phyloP scores from a whole-genome alignment of 2,797 vertebrate species.

The Aphelocoma californica region DNA sequence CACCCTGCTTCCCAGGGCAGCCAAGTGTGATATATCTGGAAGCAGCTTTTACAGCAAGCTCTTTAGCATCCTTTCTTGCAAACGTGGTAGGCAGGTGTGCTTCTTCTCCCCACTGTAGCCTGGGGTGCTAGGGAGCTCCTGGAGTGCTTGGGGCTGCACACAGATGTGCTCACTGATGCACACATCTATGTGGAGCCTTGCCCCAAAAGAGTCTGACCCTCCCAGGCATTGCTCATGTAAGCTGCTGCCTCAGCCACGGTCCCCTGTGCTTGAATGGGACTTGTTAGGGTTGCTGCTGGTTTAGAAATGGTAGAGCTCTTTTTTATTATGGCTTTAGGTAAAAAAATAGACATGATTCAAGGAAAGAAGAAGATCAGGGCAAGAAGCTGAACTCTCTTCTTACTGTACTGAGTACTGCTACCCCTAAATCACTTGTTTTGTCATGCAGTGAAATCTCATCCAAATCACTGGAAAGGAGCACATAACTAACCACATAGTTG shows the following conservation, averaged over 20 bases:
- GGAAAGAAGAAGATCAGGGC: background rate
- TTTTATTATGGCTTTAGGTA: background rate
- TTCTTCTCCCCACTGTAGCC: background rate
- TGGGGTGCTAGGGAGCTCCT: background rate
- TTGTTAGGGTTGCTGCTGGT: background rate
- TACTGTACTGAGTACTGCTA: background rate
- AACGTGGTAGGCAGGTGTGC: accelerated
- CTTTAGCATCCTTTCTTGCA: background rate
- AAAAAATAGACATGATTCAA: background rate
- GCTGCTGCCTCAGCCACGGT: background rate
- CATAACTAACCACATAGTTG: background rate
- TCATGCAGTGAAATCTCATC: background rate
- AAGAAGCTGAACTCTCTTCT: background rate
- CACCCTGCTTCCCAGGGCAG: background rate
- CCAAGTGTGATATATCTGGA: background rate
- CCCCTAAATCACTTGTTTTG: background rate
- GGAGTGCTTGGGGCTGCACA: accelerated
- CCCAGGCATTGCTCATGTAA: background rate
- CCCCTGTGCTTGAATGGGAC: background rate
- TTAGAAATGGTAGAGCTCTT: background rate
- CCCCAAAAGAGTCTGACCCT: background rate
- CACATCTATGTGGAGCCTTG: background rate
- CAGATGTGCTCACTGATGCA: background rate
- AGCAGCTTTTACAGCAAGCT: background rate
- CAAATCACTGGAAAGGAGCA: background rate